Evolutionary conservation across 1,140 invertebrate species (phyloP).

Genomic region (Drosophila fuyamai): DNA sequence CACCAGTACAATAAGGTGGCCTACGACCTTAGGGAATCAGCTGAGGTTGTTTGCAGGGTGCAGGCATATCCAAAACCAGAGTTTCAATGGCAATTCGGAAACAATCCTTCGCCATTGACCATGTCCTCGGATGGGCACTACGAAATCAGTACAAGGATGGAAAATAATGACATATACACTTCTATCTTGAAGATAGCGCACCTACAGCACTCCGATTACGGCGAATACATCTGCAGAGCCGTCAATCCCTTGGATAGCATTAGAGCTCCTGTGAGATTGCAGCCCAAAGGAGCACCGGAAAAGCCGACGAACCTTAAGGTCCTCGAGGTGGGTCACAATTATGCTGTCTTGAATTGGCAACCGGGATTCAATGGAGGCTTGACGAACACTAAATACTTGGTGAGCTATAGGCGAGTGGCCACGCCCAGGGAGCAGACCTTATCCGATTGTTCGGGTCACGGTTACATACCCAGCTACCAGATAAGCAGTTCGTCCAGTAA

Average conservation of each 20-base stretch:
- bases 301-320: constrained; percentile 89
- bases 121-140: constrained; percentile 93
- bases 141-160: constrained; percentile 91
- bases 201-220: constrained; percentile 92
- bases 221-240: constrained; percentile 94
- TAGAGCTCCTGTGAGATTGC: constrained; percentile 91
- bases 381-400: constrained; percentile 92
- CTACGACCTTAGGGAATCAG: constrained; percentile 92
- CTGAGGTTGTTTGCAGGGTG: constrained; percentile 93
- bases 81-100: constrained; percentile 95
- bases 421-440: constrained; percentile 86
- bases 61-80: constrained; percentile 96
- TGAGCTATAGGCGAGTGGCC: constrained; percentile 89
- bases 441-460: constrained; percentile 87
- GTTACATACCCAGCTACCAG: constrained; percentile 53
- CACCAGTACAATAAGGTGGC: constrained; percentile 95
- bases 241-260: constrained; percentile 91
- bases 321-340: constrained; percentile 90
- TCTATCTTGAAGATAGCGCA: constrained; percentile 91
- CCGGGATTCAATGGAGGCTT: constrained; percentile 95
- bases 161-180: constrained; percentile 94
- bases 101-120: constrained; percentile 89
- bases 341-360: constrained; percentile 92
- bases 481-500: constrained; percentile 68
- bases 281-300: constrained; percentile 92